phyloP scores from a whole-genome alignment of 2,888 invertebrate genomes.

The Eretmocerus hayati region DNA sequence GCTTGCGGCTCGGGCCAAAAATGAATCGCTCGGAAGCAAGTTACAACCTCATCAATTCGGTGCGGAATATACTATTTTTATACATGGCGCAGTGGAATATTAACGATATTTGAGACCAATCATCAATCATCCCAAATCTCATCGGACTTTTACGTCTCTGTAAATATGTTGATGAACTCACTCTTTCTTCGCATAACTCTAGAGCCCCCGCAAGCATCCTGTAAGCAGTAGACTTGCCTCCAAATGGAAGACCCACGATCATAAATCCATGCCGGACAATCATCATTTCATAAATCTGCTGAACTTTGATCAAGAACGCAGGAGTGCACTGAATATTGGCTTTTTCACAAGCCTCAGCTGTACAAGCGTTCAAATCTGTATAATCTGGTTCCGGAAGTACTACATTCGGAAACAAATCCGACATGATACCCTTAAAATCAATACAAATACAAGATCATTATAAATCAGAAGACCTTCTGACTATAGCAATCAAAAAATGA shows the following conservation, averaged over 20 bases:
- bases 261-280: conserved; percentile 58
- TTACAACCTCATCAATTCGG: no score
- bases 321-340: conserved; percentile 75
- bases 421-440: conserved; percentile 52
- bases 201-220: conserved; percentile 50
- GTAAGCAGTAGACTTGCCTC: conserved; percentile 54
- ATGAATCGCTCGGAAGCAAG: no score
- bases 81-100: no score
- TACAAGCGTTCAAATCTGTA: conserved; percentile 59
- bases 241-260: conserved; percentile 56
- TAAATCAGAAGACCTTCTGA: background rate
- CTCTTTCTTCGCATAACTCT: conserved; percentile 50
- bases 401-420: conserved; percentile 59
- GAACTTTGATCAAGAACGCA: conserved; percentile 54
- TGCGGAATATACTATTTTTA: no score
- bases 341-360: conserved; percentile 58
- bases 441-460: background rate
- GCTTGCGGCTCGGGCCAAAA: no score
- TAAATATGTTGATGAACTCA: conserved; percentile 28
- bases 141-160: no score
- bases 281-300: conserved; percentile 60
- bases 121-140: no score
- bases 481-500: no score
- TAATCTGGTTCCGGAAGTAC: conserved; percentile 65
- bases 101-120: no score